Evolutionary conservation across 2,888 invertebrate species (phyloP).

Genomic region (Brachyopa scutellaris): DNA sequence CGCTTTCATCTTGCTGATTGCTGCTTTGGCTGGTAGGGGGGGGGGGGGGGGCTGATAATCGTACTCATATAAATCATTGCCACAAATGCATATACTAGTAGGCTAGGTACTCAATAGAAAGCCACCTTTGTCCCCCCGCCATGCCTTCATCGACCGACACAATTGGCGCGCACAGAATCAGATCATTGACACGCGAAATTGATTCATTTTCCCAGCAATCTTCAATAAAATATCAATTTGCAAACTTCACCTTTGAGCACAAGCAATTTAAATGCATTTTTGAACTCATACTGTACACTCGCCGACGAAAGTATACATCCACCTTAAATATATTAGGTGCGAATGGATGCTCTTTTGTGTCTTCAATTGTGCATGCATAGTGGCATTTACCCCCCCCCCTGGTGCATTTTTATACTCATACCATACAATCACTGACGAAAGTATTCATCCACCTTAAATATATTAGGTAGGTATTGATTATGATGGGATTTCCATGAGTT

Average conservation of each 20-base stretch:
- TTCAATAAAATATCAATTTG: conserved; percentile 66
- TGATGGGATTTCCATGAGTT: no score
- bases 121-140: background rate
- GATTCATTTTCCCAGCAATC: conserved; percentile 40
- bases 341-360: conserved; percentile 28
- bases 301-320: conserved; percentile 27
- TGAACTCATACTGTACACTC: background rate
- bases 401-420: no score
- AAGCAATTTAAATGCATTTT: conserved; percentile 16
- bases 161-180: background rate
- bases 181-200: conserved; percentile 59
- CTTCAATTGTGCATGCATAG: no score
- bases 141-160: background rate
- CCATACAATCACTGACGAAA: no score
- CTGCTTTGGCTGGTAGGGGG: no score
- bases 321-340: conserved; percentile 42
- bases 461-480: no score
- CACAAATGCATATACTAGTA: conserved; percentile 10
- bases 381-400: no score
- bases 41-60: no score
- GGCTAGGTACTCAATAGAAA: background rate
- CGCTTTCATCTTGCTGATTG: conserved; percentile 48
- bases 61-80: conserved; percentile 33
- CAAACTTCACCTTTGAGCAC: background rate
- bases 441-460: no score